Evolutionary conservation across 92 coral and sea anemone genomes (phyloP), one percentile per base, ranked within the genome.

Genomic region (Muricea muricata): DNA sequence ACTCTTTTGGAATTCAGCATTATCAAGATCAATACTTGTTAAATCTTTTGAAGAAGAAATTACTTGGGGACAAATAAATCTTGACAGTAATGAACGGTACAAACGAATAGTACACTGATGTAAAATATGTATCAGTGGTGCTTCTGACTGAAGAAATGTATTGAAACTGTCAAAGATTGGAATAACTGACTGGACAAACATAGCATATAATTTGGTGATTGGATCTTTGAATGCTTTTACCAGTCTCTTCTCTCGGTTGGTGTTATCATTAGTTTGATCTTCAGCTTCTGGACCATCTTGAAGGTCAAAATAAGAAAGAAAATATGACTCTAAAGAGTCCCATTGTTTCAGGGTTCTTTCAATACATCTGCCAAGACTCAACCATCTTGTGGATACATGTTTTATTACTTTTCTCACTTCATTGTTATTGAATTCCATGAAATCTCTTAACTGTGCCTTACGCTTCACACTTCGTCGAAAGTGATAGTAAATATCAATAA

Each of bases 181-280:
- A 81, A 81, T 63, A 47, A 87, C 87, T 73, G 83, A 81, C 82
- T 87, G 87, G 71, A 81, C 82, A 55, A 80, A 87, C 75, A 87
- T 76, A n/a, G n/a, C n/a, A n/a, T n/a, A n/a, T n/a, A n/a, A n/a
- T n/a, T n/a, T n/a, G n/a, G n/a, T n/a, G n/a, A 79, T 76, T 79
- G 85, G 86, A 85, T 79, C 90, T 40, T 79, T 86, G 57, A 79
- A 86, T 85, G 42, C 17, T 40, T 87, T 82, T 24, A 76, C 77
- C 77, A 87, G 26, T 68, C 73, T 87, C 42, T 80, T 54, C 74
- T 87, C 66, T 72, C 81, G 73, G 75, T 80, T 81, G 86, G 60
- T 87, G 31, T 85, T 85, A 76, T 76, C 76, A 67, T 65, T 42
- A 85, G 41, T 20, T 76, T 87, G 72, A 79, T 87, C 41, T n/a